A percentile compares a stretch with the other conserved stretches of the same genome.
phyloP scores from a whole-genome alignment of 1,140 invertebrate species.

The Drosophila nigrodunni region DNA sequence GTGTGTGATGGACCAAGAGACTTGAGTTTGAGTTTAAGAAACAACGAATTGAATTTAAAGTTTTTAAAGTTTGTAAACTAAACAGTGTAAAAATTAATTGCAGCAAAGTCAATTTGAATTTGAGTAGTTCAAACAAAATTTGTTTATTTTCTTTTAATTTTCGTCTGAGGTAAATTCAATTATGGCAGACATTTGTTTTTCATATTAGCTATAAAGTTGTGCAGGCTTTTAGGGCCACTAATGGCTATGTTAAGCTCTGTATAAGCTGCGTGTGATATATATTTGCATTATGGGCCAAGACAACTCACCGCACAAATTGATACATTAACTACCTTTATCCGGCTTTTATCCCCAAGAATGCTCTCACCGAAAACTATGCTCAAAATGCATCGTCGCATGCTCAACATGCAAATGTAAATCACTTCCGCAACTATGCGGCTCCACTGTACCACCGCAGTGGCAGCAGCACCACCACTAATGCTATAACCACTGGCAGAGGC shows the following conservation, averaged over 20 bases:
- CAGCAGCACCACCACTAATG: constrained; percentile 27
- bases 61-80: constrained; percentile 25
- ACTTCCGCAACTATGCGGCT: constrained; percentile 56
- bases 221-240: not conserved
- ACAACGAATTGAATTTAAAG: not conserved
- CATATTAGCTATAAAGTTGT: not conserved
- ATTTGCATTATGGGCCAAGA: constrained; percentile 15
- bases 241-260: constrained; percentile 22
- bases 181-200: not conserved
- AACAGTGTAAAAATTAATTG: constrained; percentile 29
- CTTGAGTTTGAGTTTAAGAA: not conserved
- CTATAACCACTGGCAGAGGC: constrained; percentile 44
- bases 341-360: constrained; percentile 66
- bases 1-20: constrained; percentile 10
- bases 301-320: constrained; percentile 55
- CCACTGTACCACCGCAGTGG: constrained; percentile 22
- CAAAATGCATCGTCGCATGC: constrained; percentile 72
- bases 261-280: constrained; percentile 27
- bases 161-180: not conserved
- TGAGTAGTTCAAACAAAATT: not conserved
- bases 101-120: not conserved
- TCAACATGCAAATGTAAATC: constrained; percentile 79
- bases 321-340: constrained; percentile 81
- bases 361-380: constrained; percentile 67
- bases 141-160: not conserved